phyloP scores from a whole-genome alignment of 2,113 vertebrate genomes.

The Gobius niger region DNA sequence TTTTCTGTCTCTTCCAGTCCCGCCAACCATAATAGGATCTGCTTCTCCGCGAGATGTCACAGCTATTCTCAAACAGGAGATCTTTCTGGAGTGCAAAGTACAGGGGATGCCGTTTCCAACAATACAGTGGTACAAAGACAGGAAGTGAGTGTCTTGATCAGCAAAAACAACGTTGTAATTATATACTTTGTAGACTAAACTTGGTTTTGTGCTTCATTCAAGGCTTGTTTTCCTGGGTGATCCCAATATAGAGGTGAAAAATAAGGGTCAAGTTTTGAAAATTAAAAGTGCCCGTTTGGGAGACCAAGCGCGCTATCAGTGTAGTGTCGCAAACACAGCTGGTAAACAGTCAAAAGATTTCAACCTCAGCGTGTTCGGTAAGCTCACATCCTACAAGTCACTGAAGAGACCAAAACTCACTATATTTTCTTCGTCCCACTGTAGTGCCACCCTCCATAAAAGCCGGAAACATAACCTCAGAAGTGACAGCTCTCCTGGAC shows the following conservation, averaged over 20 bases:
- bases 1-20: constrained; percentile 76
- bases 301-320: constrained; percentile 92
- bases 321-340: constrained; percentile 83
- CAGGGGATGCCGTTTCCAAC: constrained; percentile 86
- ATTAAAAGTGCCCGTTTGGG: constrained; percentile 83
- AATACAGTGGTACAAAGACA: constrained; percentile 95
- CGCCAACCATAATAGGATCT: constrained; percentile 81
- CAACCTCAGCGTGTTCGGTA: constrained; percentile 85
- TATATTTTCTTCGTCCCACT: constrained; percentile 18
- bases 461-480: constrained; percentile 85
- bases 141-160: constrained; percentile 83
- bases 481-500: constrained; percentile 81
- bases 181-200: neutral
- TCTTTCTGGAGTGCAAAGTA: constrained; percentile 85
- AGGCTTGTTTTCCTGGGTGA: constrained; percentile 88
- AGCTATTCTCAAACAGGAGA: constrained; percentile 81
- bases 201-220: neutral
- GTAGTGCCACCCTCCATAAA: constrained; percentile 92
- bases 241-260: constrained; percentile 82
- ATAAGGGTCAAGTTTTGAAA: constrained; percentile 83
- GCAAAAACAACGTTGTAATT: neutral
- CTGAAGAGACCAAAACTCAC: neutral
- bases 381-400: constrained; percentile 5
- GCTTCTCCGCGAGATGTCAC: constrained; percentile 74
- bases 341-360: constrained; percentile 88